Percentiles rank a stretch among this genome's conserved stretches.
Conservation (phyloP, 2,888 invertebrate species). For the Crioceris asparagi region DNA sequence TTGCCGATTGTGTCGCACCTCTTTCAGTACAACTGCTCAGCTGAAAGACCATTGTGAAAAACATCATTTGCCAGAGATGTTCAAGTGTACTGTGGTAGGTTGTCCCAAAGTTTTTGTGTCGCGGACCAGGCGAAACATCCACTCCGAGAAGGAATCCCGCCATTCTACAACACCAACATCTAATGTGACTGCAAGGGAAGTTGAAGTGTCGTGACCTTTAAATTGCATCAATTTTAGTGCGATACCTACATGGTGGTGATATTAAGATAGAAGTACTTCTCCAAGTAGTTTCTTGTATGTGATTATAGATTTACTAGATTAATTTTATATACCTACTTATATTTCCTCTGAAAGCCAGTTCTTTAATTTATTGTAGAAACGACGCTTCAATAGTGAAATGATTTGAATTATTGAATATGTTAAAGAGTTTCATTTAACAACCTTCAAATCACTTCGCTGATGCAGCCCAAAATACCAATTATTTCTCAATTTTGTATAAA, state of each 20-base stretch:
- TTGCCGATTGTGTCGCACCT: constrained; percentile 59
- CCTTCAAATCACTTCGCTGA: no score
- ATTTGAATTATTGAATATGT: no score
- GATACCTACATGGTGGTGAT: constrained; percentile 39
- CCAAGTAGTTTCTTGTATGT: constrained; percentile 30
- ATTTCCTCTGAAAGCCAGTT: constrained; percentile 31
- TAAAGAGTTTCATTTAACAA: no score
- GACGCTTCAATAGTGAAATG: no score
- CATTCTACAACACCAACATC: constrained; percentile 35
- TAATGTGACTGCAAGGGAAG: constrained; percentile 24
- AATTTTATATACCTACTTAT: constrained; percentile 23
- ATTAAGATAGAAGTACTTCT: constrained; percentile 5
- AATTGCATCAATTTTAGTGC: constrained; percentile 31
- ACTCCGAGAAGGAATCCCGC: constrained; percentile 56
- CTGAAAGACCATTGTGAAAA: constrained; percentile 65
- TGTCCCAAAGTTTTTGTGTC: constrained; percentile 72
- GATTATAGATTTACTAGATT: constrained; percentile 36
- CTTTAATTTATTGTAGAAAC: constrained; percentile 4
- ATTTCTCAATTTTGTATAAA: no score
- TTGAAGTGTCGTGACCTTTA: constrained; percentile 36
- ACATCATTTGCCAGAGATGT: constrained; percentile 56
- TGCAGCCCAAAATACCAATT: no score
- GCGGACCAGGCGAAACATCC: constrained; percentile 64
- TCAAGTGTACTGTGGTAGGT: constrained; percentile 63
- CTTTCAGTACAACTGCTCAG: constrained; percentile 49